Percentiles rank a stretch among this genome's conserved stretches.
These are phyloP conservation scores for Amphiprion ocellaris DNA, from an alignment of 2,113 vertebrate genomes.

Conservation along the genomic window DNA sequence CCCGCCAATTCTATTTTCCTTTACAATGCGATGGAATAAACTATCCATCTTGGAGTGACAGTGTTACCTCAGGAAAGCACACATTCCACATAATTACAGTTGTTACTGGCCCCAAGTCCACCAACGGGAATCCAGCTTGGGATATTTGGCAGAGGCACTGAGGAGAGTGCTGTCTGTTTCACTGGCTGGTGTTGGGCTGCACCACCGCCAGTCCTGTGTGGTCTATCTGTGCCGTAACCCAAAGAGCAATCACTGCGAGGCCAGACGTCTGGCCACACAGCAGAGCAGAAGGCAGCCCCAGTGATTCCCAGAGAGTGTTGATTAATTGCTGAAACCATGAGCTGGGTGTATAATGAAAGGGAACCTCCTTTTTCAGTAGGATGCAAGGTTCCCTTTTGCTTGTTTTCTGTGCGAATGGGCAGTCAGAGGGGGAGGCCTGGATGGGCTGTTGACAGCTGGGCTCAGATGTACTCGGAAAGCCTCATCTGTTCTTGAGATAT, in stretches of 20 bases:
- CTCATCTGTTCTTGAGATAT: slow-evolving; percentile 64
- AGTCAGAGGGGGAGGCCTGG: slow-evolving; percentile 17
- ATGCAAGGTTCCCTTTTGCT: slow-evolving; percentile 39
- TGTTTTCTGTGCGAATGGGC: slow-evolving; percentile 55
- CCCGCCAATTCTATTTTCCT: slow-evolving; percentile 73
- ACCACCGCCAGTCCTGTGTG: slow-evolving; percentile 79
- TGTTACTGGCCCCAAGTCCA: slow-evolving; percentile 77
- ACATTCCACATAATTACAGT: slow-evolving; percentile 84
- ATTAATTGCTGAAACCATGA: slow-evolving; percentile 74
- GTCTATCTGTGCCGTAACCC: slow-evolving; percentile 71
- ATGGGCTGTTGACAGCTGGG: slow-evolving; percentile 54
- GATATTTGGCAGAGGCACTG: slow-evolving; percentile 73
- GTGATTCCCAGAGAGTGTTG: slow-evolving; percentile 51
- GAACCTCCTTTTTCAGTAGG: slow-evolving; percentile 26
- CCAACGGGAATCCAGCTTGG: slow-evolving; percentile 70
- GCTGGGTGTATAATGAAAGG: slow-evolving; percentile 68
- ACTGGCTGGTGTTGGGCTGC: slow-evolving; percentile 58
- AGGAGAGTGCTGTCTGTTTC: slow-evolving; percentile 67
- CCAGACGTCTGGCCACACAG: slow-evolving; percentile 71
- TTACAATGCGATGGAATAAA: slow-evolving; percentile 76
- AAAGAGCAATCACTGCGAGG: slow-evolving; percentile 62
- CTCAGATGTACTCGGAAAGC: slow-evolving; percentile 50
- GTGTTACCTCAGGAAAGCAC: slow-evolving; percentile 77
- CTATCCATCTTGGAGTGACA: slow-evolving; percentile 77
- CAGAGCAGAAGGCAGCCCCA: slow-evolving; percentile 54